Percentiles rank a stretch among this genome's conserved stretches.
phyloP scores from a whole-genome alignment of 2,113 vertebrate species.

The Thunnus maccoyii region DNA sequence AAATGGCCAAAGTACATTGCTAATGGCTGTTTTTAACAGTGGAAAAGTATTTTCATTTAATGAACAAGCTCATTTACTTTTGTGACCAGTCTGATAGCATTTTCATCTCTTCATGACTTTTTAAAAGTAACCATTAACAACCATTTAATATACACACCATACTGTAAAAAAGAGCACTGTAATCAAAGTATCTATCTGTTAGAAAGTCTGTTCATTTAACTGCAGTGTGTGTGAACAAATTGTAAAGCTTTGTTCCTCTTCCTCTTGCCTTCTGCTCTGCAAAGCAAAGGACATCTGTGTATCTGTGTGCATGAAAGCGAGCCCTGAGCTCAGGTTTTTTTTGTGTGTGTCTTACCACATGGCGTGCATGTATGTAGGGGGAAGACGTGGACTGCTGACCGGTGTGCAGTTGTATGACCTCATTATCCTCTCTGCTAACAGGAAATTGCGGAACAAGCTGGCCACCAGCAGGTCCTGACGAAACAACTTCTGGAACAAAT shows the following conservation, averaged over 20 bases:
- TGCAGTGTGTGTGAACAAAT: not conserved
- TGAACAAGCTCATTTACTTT: conserved; percentile 31
- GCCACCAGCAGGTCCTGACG: conserved; percentile 97
- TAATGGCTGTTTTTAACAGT: not conserved
- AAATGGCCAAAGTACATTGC: not conserved
- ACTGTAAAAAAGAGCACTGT: conserved; percentile 6
- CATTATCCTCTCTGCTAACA: conserved; percentile 98
- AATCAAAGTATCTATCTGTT: conserved; percentile 4
- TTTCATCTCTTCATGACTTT: conserved; percentile 11
- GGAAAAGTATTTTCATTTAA: conserved; percentile 19
- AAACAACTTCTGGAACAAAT: conserved; percentile 99
- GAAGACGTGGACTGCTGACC: conserved; percentile 96
- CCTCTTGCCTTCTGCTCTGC: conserved; percentile 3
- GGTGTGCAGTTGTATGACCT: conserved; percentile 98
- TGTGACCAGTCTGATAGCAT: not conserved
- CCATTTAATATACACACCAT: conserved; percentile 30
- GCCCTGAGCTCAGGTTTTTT: not conserved
- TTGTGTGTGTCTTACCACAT: conserved; percentile 92
- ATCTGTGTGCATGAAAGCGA: not conserved
- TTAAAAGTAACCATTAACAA: conserved; percentile 17
- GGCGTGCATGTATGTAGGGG: conserved; percentile 98
- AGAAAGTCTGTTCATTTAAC: conserved; percentile 19
- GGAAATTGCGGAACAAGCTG: conserved; percentile 96
- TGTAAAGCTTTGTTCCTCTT: not conserved
- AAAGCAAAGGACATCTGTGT: conserved; percentile 12